Base-by-base conservation (phyloP, 2,113 vertebrate species). In the Barbus barbus region DNA sequence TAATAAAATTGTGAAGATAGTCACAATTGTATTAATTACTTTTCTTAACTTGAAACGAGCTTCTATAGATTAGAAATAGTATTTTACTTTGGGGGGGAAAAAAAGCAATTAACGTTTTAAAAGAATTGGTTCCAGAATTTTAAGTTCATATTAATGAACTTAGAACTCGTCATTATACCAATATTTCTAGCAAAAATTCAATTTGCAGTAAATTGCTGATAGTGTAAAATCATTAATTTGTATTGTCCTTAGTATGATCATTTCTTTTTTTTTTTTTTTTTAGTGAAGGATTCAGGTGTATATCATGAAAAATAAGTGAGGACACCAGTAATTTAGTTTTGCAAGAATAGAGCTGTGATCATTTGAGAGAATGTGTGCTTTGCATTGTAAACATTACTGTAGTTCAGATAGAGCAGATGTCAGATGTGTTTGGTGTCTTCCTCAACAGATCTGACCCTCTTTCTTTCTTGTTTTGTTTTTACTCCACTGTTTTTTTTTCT, bases 391-490 rank as follows among this genome's bases (percentile, higher is more conserved):
- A 67, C 63, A 9, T 67, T 16, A 0, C 28, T 20, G 28, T 18
- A 67, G 67, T 41, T 71, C 22, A 12, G 9, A 13, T 22, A 38
- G 18, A 71, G 67, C 33, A 36, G 31, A 71, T 38, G 31, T 71
- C 9, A n/a, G 67, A 41, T 71, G 16, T 22, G 18, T 71, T n/a
- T 20, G 20, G 67, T 73, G 67, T 81, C 60, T 67, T 36, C 81
- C 5, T 53, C 48, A 56, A 69, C 13, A 31, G 24, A 67, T 41
- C 22, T 9, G 46, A 71, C 9, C 22, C 53, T 72, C 14, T 41
- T 60, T 8, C 22, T 28, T 73, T 75, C 51, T 67, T 53, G 4
- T 36, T 28, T 77, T 36, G 74, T 44, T 51, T 78, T 75, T 78
- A 22, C 18, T 22, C 65, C 65, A 69, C 33, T 22, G 33, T 18